These are phyloP conservation scores for Gnathonemus echidnorhynchus DNA, from an alignment of 2,113 vertebrate species.

Conservation along the genomic window DNA sequence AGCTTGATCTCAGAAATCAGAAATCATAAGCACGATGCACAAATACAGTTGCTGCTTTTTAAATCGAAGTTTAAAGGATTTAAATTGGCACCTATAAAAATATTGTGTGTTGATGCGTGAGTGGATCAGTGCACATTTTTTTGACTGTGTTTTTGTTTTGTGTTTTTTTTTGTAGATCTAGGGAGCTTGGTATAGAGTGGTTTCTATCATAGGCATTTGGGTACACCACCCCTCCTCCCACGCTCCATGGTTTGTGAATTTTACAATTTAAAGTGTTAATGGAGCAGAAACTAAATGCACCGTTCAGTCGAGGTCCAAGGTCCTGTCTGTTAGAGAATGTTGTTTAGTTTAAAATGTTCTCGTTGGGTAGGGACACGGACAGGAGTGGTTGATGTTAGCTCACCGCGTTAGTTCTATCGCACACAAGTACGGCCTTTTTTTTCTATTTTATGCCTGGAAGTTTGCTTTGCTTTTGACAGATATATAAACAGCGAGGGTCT, in stretches of 20 bases:
- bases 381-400: not conserved
- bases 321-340: not conserved
- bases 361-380: not conserved
- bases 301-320: not conserved
- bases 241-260: not conserved
- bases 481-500: not conserved
- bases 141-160: not conserved
- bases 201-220: not conserved
- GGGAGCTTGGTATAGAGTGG: not conserved
- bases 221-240: not conserved
- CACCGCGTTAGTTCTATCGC: not conserved
- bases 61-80: constrained; percentile 1
- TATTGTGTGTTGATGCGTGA: not conserved
- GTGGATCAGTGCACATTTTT: not conserved
- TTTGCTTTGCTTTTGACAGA: not conserved
- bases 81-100: constrained; percentile 1
- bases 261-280: not conserved
- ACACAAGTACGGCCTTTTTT: not conserved
- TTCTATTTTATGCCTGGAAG: not conserved
- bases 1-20: not conserved
- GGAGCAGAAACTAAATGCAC: not conserved
- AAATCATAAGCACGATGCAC: not conserved
- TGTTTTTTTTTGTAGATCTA: not conserved
- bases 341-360: not conserved
- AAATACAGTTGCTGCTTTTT: not conserved